Percentiles rank a stretch among this genome's conserved stretches.
Conservation (phyloP, 2,888 invertebrate genomes). For the Hypena proboscidalis region DNA sequence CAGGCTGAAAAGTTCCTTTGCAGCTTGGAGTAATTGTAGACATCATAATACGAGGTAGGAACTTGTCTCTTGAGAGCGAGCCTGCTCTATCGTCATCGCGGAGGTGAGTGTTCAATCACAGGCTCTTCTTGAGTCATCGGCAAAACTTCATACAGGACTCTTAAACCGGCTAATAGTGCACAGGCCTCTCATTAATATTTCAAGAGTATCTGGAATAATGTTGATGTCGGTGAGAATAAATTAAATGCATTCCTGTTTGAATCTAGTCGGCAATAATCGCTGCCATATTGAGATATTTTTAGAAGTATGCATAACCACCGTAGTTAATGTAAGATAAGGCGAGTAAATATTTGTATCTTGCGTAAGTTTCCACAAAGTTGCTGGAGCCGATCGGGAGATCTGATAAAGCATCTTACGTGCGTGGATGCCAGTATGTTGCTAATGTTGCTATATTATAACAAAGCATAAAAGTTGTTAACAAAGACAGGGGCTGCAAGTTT, state of each 20-base stretch:
- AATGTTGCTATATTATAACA: constrained; percentile 65
- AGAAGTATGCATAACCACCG: neutral
- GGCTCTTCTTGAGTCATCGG: constrained; percentile 53
- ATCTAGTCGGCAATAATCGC: too few species aligned
- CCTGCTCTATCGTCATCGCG: constrained; percentile 61
- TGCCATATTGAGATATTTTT: neutral
- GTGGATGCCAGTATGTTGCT: constrained; percentile 40
- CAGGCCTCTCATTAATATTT: constrained; percentile 47
- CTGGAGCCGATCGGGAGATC: constrained; percentile 3
- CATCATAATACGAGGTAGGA: constrained; percentile 41
- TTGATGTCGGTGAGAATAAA: constrained; percentile 40
- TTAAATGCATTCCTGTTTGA: neutral
- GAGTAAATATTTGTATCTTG: constrained; percentile 7
- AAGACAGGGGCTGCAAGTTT: constrained; percentile 55
- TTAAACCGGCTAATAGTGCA: constrained; percentile 49
- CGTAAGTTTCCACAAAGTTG: constrained; percentile 19
- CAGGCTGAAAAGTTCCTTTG: constrained; percentile 32
- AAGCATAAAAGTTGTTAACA: constrained; percentile 61
- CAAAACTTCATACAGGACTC: constrained; percentile 47
- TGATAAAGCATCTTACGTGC: constrained; percentile 24
- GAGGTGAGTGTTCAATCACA: constrained; percentile 50
- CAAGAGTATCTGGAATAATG: constrained; percentile 61
- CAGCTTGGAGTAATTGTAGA: constrained; percentile 38
- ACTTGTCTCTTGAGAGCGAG: constrained; percentile 35
- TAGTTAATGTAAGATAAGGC: too few species aligned